Evolutionary conservation across 1,140 invertebrate genomes (phyloP), one percentile per base, ranked within the genome.

Genomic region (Subanguina moxae): DNA sequence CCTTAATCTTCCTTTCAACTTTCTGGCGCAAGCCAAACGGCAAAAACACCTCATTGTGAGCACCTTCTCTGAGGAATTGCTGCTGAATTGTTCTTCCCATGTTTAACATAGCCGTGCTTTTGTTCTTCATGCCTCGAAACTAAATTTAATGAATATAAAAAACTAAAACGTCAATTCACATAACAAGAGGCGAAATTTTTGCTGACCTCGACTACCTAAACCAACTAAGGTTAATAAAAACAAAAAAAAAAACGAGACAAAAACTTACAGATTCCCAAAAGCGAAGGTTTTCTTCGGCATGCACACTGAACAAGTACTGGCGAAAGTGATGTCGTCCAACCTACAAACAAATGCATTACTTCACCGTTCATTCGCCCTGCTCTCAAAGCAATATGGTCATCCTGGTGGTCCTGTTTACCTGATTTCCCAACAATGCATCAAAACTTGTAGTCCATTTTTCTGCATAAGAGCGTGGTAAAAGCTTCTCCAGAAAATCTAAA

Each of bases 291-390:
- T 82, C 80, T 63, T 82, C 80, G 21, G 80, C 80, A 42, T 79
- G 80, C 23, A 82, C 81, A 27, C 62, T 73, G 56, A 76, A 80
- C 45, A 82, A 58, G 57, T 73, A 82, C 19, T 80, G 71, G 19
- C 80, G 80, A 66, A 82, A 82, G 48, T 82, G 77, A 66, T 82
- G 79, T 11, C 80, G 74, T 21, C 80, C 80, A 38, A 80, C 80
- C 76, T 78, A 61, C 1, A 67, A 45, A n/a, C 30, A 43, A 30
- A 11, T 21, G 59, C 25, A 25, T 43, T 62, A n/a, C n/a, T n/a
- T n/a, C n/a, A n/a, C n/a, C n/a, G n/a, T n/a, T n/a, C n/a, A n/a
- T n/a, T n/a, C n/a, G n/a, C n/a, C n/a, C n/a, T n/a, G n/a, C n/a
- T n/a, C n/a, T n/a, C n/a, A n/a, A n/a, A n/a, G n/a, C n/a, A n/a